Conservation (phyloP, 2,888 invertebrate species). For the Chrysolina americana region DNA sequence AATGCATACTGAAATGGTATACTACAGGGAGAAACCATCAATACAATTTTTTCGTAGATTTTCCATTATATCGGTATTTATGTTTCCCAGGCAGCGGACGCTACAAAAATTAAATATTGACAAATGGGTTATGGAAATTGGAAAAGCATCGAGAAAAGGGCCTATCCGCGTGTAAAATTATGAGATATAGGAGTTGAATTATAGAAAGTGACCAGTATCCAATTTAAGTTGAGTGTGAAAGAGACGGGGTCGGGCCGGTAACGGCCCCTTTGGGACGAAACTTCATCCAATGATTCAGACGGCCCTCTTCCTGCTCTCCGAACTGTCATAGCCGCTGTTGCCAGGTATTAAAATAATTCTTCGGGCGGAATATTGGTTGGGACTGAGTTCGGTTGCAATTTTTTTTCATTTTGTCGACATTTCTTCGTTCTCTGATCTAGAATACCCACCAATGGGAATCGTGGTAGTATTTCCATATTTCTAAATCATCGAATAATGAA, state of each 20-base stretch:
- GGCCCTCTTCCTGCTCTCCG: constrained; percentile 48
- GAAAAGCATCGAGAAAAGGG: constrained; percentile 48
- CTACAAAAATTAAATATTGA: constrained; percentile 39
- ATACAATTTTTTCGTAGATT: background rate
- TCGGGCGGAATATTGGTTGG: background rate
- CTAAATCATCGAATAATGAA: too few species aligned
- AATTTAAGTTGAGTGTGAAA: constrained; percentile 70
- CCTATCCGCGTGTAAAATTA: constrained; percentile 61
- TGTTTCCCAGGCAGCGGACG: background rate
- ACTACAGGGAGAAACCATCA: background rate
- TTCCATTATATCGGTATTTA: background rate
- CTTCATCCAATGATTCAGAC: constrained; percentile 69
- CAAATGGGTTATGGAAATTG: constrained; percentile 48
- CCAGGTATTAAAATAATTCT: constrained; percentile 6
- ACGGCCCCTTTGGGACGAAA: constrained; percentile 67
- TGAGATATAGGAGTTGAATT: constrained; percentile 70
- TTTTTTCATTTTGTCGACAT: too few species aligned
- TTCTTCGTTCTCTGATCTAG: too few species aligned
- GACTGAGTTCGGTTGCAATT: background rate
- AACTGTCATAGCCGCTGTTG: constrained; percentile 25
- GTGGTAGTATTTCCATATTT: too few species aligned
- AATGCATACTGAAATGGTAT: too few species aligned
- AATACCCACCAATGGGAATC: too few species aligned
- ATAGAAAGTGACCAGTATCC: constrained; percentile 71
- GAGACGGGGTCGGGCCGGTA: constrained; percentile 68